Conservation (phyloP, 2,888 invertebrate genomes). For the Entomobrya multifasciata region DNA sequence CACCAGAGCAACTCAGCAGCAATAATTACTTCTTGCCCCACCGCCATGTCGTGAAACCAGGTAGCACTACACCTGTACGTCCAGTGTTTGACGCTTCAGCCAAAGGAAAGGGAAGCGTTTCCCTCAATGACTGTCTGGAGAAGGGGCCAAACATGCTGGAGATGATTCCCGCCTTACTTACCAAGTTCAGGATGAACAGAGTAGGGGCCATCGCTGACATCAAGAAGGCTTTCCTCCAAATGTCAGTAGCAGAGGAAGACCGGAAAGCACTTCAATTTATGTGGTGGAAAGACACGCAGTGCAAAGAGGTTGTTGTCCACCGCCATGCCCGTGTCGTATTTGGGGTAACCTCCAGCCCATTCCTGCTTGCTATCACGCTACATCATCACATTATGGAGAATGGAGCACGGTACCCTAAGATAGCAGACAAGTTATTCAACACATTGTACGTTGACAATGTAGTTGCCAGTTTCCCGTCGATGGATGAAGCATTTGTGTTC, state of each 20-base stretch:
- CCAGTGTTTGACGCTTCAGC: slow-evolving; percentile 13
- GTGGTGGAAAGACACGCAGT: not conserved
- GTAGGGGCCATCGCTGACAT: slow-evolving; percentile 59
- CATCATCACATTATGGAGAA: not conserved
- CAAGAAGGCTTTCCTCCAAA: slow-evolving; percentile 31
- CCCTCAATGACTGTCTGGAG: slow-evolving; percentile 78
- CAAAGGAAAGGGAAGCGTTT: not conserved
- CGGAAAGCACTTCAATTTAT: not conserved
- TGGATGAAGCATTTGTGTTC: not conserved
- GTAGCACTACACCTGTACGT: slow-evolving; percentile 47
- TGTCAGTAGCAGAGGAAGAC: not conserved
- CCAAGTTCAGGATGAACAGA: slow-evolving; percentile 64
- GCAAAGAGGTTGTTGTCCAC: not conserved
- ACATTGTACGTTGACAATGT: slow-evolving; percentile 5
- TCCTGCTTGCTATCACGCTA: not conserved
- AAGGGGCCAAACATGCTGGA: slow-evolving; percentile 77
- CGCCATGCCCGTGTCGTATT: slow-evolving; percentile 64
- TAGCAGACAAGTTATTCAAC: not conserved
- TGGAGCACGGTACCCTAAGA: too few species aligned
- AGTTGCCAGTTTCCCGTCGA: not conserved
- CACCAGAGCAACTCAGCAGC: not conserved
- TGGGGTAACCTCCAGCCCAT: slow-evolving; percentile 38
- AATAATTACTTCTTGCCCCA: not conserved
- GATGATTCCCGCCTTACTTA: slow-evolving; percentile 69
- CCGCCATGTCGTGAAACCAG: slow-evolving; percentile 3